A percentile compares a stretch with the other conserved stretches of the same genome.
phyloP scores from a whole-genome alignment of 2,888 invertebrate species.

The Andrena praecox region DNA sequence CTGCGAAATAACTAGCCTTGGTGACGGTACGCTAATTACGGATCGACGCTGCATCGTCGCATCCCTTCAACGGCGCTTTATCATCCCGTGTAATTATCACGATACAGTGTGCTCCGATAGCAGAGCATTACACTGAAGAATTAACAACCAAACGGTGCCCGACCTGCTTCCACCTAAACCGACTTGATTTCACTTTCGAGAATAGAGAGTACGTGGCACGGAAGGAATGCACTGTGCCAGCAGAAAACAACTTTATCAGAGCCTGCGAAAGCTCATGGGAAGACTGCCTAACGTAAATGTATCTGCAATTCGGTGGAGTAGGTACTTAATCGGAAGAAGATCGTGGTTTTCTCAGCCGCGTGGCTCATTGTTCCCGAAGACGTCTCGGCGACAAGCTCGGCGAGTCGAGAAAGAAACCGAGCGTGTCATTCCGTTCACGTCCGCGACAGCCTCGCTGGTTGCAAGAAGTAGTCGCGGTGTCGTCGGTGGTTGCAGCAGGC shows the following conservation, averaged over 20 bases:
- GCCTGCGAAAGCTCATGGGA: neutral
- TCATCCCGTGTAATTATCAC: neutral
- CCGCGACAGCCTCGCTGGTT: constrained; percentile 44
- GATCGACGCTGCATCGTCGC: neutral
- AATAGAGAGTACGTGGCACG: no score
- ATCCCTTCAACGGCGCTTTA: neutral
- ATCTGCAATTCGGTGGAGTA: neutral
- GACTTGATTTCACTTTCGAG: no score
- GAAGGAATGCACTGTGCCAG: neutral
- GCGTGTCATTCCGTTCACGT: constrained; percentile 63
- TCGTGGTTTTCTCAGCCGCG: neutral
- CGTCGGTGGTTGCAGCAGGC: constrained; percentile 46
- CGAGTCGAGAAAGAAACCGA: constrained; percentile 19
- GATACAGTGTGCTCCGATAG: neutral
- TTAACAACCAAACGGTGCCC: neutral
- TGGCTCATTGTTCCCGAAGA: neutral
- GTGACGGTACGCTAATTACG: constrained; percentile 25
- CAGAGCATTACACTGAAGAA: neutral
- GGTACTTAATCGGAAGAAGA: constrained; percentile 5
- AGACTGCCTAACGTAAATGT: neutral
- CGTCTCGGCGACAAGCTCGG: constrained; percentile 15
- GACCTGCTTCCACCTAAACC: neutral
- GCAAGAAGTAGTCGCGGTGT: constrained; percentile 65
- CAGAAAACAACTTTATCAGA: neutral
- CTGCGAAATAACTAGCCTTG: constrained; percentile 7